These are phyloP conservation scores for Synanthedon formicaeformis DNA, from an alignment of 2,888 invertebrate species.

Conservation along the genomic window DNA sequence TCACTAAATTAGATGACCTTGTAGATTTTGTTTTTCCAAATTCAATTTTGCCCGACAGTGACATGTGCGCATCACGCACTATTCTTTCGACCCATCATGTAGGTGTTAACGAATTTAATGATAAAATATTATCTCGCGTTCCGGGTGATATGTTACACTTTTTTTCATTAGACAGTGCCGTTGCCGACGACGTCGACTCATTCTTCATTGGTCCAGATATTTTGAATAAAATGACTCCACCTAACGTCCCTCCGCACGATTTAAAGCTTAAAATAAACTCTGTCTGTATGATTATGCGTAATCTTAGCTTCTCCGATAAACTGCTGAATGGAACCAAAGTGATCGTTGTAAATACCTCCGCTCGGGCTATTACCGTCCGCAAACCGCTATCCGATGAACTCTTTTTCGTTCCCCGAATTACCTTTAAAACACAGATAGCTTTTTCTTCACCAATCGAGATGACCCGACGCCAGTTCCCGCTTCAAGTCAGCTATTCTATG, in stretches of 20 bases:
- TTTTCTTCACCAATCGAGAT: neutral
- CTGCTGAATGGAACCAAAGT: slow-evolving; percentile 8
- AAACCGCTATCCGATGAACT: slow-evolving; percentile 1
- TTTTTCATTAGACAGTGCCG: neutral
- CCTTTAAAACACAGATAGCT: neutral
- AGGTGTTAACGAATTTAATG: neutral
- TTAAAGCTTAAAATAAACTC: slow-evolving; percentile 2
- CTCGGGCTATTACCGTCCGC: slow-evolving; percentile 5
- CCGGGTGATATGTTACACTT: no score
- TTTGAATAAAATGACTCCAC: neutral
- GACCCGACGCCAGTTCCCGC: slow-evolving; percentile 7
- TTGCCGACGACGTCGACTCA: no score
- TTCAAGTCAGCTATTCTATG: slow-evolving; percentile 8
- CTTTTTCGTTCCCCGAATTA: slow-evolving; percentile 6
- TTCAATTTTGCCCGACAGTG: neutral
- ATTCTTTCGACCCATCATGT: neutral
- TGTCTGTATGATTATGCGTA: slow-evolving; percentile 7
- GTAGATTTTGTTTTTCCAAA: slow-evolving; percentile 1
- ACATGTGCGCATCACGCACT: neutral
- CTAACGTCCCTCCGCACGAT: neutral
- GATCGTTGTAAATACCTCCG: slow-evolving; percentile 3
- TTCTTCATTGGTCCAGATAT: no score
- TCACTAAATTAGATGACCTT: neutral
- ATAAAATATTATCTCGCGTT: no score
- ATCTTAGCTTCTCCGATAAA: slow-evolving; percentile 6